Base-by-base conservation (phyloP, 2,888 invertebrate species). In the Dicycla oo region DNA sequence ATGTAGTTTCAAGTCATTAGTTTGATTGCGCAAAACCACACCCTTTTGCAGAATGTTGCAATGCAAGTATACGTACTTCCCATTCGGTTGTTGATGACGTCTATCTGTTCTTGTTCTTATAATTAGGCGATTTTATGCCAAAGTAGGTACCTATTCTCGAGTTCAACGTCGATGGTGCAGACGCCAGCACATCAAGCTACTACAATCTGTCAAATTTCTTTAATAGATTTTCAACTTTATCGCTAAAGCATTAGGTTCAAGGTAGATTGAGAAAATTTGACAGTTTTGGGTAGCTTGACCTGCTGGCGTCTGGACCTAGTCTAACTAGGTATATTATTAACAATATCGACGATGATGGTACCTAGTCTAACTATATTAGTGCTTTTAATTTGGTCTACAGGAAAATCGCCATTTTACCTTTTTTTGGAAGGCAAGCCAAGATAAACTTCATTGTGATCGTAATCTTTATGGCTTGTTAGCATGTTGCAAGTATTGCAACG, bases 1-100 rank as follows among this genome's bases (percentile, higher is more conserved):
- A 43, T 57, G 34, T 51, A 20, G 45, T 62, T 40, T 45, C 49
- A 47, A 57, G 62, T 69, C 26, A 68, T 66, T 58, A n/a, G 4
- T 61, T 68, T 20, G 34, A 60, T 54, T 71, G 54, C 47, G 67
- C 62, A 73, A 69, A 51, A 61, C 20, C 8, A 43, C 3, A 43
- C 3, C 4, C 2, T 75, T 80, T 63, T 57, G 53, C 34, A 54
- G n/a, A 47, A 73, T 73, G 64, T 71, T 66, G 65, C 62, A 68
- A 57, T 45, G 15, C 34, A 54, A 65, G 4, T 69, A 34, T 20
- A 23, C 20, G 51, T 45, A 23, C 20, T 60, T 45, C 40, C 13
- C 20, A 54, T 64, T n/a, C 8, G 23, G 49, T 70, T 66, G 68
- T 53, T 70, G 30, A 65, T 71, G 51, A 72, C 40, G 23, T 23